phyloP scores from a whole-genome alignment of 2,888 invertebrate genomes.

The Hoplodrina blanda region DNA sequence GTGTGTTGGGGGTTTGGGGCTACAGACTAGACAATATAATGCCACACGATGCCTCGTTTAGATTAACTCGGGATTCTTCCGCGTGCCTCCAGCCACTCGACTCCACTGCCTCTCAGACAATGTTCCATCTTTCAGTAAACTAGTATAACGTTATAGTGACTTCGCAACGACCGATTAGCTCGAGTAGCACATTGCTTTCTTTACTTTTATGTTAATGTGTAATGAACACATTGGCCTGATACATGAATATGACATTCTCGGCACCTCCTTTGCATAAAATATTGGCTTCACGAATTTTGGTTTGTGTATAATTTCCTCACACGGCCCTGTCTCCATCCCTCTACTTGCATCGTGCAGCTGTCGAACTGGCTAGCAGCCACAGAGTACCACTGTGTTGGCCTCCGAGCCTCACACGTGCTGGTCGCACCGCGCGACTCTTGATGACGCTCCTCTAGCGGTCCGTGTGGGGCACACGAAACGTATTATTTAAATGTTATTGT shows the following conservation, averaged over 20 bases:
- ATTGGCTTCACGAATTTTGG: constrained; percentile 66
- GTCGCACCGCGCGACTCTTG: constrained; percentile 29
- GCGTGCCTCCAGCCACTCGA: constrained; percentile 59
- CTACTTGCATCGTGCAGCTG: constrained; percentile 54
- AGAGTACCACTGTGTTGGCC: constrained; percentile 33
- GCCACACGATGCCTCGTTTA: constrained; percentile 62
- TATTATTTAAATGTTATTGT: constrained; percentile 72
- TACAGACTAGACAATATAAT: constrained; percentile 39
- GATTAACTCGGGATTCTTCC: constrained; percentile 66
- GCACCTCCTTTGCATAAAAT: constrained; percentile 65
- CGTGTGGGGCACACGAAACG: constrained; percentile 51
- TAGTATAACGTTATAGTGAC: constrained; percentile 49
- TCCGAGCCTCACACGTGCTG: constrained; percentile 57
- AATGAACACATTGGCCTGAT: constrained; percentile 63
- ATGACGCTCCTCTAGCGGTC: constrained; percentile 39
- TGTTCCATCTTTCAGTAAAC: constrained; percentile 55
- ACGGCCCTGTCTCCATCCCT: constrained; percentile 59
- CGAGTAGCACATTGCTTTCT: constrained; percentile 74
- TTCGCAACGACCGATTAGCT: constrained; percentile 55
- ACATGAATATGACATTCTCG: constrained; percentile 55
- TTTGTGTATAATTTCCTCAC: constrained; percentile 65
- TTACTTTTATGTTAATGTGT: constrained; percentile 69
- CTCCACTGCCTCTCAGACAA: constrained; percentile 58
- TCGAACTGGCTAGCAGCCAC: constrained; percentile 63
- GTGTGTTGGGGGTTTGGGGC: constrained; percentile 70